phyloP scores from a whole-genome alignment of 2,888 invertebrate species.

The Micoletzkya japonica region DNA sequence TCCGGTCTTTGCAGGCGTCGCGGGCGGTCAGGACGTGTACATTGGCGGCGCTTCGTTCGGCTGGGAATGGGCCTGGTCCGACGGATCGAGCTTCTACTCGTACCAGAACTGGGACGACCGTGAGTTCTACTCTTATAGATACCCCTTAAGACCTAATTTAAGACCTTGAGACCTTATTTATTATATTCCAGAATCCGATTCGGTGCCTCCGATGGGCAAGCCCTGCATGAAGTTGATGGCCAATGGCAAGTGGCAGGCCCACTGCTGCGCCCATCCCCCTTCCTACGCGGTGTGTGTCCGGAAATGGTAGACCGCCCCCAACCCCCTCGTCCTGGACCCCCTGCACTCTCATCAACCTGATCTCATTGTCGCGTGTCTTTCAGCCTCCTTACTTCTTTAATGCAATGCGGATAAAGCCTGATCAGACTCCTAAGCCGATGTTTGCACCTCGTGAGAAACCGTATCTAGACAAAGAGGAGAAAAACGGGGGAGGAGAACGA shows the following conservation, averaged over 20 bases:
- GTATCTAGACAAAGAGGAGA: too few species aligned
- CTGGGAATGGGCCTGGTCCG: constrained; percentile 21
- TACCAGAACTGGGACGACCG: constrained; percentile 26
- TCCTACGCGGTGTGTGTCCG: constrained; percentile 13
- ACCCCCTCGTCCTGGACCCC: too few species aligned
- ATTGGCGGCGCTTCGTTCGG: constrained; percentile 24
- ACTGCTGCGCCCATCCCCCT: constrained; percentile 25
- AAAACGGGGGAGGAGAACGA: too few species aligned
- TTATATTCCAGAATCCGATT: constrained; percentile 17
- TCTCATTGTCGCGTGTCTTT: too few species aligned
- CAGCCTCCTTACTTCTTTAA: too few species aligned
- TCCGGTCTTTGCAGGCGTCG: background rate
- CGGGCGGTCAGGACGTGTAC: constrained; percentile 6
- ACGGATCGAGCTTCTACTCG: background rate
- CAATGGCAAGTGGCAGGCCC: constrained; percentile 22
- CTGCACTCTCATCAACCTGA: too few species aligned
- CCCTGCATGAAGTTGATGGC: constrained; percentile 21
- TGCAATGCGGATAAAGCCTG: too few species aligned
- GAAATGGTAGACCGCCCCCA: too few species aligned
- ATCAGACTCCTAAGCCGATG: too few species aligned
- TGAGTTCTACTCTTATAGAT: background rate
- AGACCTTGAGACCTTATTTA: background rate
- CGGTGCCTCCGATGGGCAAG: constrained; percentile 12
- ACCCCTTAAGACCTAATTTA: too few species aligned
- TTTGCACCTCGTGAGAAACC: too few species aligned